Percentiles rank a stretch among this genome's conserved stretches.
phyloP scores from a whole-genome alignment of 2,888 invertebrate genomes.

The Brachylomia viminalis region DNA sequence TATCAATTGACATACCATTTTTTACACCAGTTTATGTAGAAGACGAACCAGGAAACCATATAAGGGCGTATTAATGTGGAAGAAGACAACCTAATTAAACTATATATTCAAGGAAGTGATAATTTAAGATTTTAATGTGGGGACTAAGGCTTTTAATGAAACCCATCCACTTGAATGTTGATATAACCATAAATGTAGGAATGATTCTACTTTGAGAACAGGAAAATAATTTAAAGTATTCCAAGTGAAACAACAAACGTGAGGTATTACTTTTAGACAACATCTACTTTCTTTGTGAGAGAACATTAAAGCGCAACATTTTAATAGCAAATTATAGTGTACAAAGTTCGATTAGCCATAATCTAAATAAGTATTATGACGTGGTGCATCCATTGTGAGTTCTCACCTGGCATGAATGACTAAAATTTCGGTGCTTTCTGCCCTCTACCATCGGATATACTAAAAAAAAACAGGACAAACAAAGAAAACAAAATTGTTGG shows the following conservation, averaged over 20 bases:
- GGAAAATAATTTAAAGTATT: constrained; percentile 51
- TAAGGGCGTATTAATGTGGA: constrained; percentile 50
- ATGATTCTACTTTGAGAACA: constrained; percentile 37
- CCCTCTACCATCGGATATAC: constrained; percentile 25
- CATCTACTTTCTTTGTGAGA: constrained; percentile 61
- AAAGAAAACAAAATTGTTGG: constrained; percentile 62
- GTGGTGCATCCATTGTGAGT: constrained; percentile 50
- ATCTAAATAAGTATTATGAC: constrained; percentile 49
- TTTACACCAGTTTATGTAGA: constrained; percentile 63
- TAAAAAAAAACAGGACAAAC: constrained; percentile 18
- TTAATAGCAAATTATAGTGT: constrained; percentile 64
- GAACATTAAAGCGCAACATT: constrained; percentile 60
- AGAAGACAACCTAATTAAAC: constrained; percentile 61
- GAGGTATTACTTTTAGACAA: constrained; percentile 46
- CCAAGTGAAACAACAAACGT: constrained; percentile 43
- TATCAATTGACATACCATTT: constrained; percentile 73
- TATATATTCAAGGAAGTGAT: constrained; percentile 56
- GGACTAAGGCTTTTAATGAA: constrained; percentile 44
- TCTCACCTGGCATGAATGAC: constrained; percentile 43
- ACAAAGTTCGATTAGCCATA: constrained; percentile 58
- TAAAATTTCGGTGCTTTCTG: constrained; percentile 26
- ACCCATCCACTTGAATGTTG: constrained; percentile 34
- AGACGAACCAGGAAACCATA: constrained; percentile 53
- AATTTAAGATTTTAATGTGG: constrained; percentile 53
- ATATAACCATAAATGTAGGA: constrained; percentile 26